Conservation (phyloP, 2,113 vertebrate genomes). For the Paracanthobrama guichenoti region DNA sequence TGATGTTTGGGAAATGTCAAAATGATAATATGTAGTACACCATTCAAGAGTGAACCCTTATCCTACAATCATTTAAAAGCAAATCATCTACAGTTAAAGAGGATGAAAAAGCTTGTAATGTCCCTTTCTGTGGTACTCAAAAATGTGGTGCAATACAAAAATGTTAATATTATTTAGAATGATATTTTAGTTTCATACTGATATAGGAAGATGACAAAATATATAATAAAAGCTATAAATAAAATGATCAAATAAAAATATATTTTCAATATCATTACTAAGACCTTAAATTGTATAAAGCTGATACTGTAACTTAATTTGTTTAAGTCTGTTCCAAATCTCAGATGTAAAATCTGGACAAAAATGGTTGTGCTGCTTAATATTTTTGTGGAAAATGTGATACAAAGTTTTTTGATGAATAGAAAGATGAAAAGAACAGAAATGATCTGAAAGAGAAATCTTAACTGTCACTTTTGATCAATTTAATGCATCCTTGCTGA, state of each 20-base stretch:
- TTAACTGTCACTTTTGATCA: no score
- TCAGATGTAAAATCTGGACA: no score
- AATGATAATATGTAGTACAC: slow-evolving; percentile 44
- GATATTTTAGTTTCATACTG: background rate
- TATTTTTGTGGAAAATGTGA: no score
- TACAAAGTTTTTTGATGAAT: no score
- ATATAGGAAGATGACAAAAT: background rate
- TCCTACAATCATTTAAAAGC: slow-evolving; percentile 6
- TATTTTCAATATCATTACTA: background rate
- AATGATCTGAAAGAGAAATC: no score
- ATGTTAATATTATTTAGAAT: background rate
- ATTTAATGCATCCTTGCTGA: background rate
- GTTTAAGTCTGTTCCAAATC: no score
- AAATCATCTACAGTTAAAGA: background rate
- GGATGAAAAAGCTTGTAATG: background rate
- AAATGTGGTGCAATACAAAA: background rate
- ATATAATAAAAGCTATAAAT: background rate
- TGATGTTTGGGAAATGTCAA: slow-evolving; percentile 39
- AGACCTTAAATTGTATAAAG: background rate
- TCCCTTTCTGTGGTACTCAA: background rate
- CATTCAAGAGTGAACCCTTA: slow-evolving; percentile 48
- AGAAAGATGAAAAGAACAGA: no score
- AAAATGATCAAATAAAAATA: background rate
- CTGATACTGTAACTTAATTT: background rate
- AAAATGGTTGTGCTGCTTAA: no score